Percentiles rank a stretch among this genome's conserved stretches.
Evolutionary conservation across 1,140 invertebrate species (phyloP).

Genomic region (Vanessa tameamea): DNA sequence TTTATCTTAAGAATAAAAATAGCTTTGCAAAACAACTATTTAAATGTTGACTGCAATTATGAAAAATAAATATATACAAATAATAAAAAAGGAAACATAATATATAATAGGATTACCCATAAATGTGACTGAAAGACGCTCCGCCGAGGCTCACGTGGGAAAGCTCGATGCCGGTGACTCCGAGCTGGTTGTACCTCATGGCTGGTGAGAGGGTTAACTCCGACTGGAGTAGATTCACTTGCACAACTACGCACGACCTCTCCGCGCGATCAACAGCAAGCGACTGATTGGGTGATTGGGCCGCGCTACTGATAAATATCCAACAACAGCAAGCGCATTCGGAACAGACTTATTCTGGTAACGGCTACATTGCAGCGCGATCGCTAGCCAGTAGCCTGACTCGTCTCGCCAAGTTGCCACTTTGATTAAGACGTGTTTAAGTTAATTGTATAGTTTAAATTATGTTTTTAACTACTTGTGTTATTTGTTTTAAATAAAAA

Average conservation of each 20-base stretch:
- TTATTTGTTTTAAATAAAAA: no score
- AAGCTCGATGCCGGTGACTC: slow-evolving; percentile 81
- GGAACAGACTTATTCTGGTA: not conserved
- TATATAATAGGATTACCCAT: slow-evolving; percentile 72
- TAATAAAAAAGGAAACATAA: no score
- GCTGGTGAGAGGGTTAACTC: not conserved
- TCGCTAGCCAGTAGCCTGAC: not conserved
- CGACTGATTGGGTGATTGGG: slow-evolving; percentile 13
- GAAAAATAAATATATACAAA: no score
- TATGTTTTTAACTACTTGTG: no score
- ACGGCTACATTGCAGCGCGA: not conserved
- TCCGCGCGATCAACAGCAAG: not conserved
- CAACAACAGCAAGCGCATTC: not conserved
- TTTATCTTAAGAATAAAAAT: not conserved
- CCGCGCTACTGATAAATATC: not conserved
- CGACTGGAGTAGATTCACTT: not conserved
- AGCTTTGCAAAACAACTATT: no score
- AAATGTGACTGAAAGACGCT: slow-evolving; percentile 80
- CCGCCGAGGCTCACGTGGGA: slow-evolving; percentile 82
- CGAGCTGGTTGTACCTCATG: slow-evolving; percentile 80
- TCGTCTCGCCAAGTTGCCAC: no score
- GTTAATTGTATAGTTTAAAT: no score
- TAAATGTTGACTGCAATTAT: no score
- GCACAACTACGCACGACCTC: not conserved
- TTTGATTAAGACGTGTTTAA: no score